Conservation (phyloP, 2,888 invertebrate genomes). For the Emmelina monodactyla region DNA sequence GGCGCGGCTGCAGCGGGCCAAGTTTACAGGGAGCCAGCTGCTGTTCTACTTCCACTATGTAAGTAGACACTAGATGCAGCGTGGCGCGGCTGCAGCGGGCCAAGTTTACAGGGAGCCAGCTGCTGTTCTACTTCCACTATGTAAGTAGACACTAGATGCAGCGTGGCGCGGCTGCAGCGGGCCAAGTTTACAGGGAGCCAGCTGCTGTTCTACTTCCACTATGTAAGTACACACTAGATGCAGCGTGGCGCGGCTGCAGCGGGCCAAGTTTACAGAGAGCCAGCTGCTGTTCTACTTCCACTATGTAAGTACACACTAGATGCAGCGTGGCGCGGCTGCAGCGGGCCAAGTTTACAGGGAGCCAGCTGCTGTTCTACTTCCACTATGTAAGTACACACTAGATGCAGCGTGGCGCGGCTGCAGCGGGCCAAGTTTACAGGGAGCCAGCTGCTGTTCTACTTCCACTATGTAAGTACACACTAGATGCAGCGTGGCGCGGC, state of each 20-base stretch:
- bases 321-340: conserved; percentile 79
- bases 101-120: no score
- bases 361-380: conserved; percentile 92
- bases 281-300: conserved; percentile 94
- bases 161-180: no score
- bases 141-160: no score
- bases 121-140: no score
- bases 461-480: conserved; percentile 84
- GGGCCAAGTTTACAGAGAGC: conserved; percentile 81
- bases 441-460: conserved; percentile 93
- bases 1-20: conserved; percentile 86
- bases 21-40: conserved; percentile 81
- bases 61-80: no score
- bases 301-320: conserved; percentile 85
- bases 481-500: conserved; percentile 79
- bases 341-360: conserved; percentile 81
- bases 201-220: no score
- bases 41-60: conserved; percentile 94
- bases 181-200: no score
- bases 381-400: conserved; percentile 76
- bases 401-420: conserved; percentile 80
- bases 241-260: conserved; percentile 81
- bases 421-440: conserved; percentile 90
- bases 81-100: no score
- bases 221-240: no score